Percentiles rank a stretch among this genome's conserved stretches.
Conservation (phyloP, 2,113 vertebrate genomes). For the Phasianus colchicus region DNA sequence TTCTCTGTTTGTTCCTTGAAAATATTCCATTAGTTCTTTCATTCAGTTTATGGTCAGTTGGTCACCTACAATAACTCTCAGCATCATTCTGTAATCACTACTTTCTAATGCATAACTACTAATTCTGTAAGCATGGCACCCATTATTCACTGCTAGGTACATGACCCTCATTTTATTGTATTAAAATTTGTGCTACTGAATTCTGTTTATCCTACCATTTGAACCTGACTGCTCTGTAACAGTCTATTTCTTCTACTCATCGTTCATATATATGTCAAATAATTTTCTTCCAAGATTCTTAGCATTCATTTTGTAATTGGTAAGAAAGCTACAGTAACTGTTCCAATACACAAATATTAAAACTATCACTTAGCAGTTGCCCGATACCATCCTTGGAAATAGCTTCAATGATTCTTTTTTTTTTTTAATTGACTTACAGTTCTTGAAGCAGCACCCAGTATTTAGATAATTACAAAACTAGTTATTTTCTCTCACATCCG, state of each 20-base stretch:
- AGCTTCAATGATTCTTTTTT: neutral
- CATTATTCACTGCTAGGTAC: neutral
- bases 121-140: neutral
- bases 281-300: neutral
- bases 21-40: neutral
- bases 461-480: neutral
- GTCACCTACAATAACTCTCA: neutral
- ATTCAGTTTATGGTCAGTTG: neutral
- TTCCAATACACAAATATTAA: neutral
- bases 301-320: neutral
- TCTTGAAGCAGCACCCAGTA: neutral
- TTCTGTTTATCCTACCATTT: neutral
- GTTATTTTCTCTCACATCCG: neutral
- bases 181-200: neutral
- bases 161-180: rapidly evolving
- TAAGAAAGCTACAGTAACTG: neutral
- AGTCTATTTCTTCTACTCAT: neutral
- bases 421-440: neutral
- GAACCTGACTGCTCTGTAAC: neutral
- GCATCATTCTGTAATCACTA: neutral
- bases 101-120: neutral
- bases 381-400: neutral
- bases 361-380: neutral
- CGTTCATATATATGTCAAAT: neutral
- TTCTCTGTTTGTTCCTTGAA: neutral